Conservation (phyloP, 2,113 vertebrate genomes). For the Xiphophorus maculatus region DNA sequence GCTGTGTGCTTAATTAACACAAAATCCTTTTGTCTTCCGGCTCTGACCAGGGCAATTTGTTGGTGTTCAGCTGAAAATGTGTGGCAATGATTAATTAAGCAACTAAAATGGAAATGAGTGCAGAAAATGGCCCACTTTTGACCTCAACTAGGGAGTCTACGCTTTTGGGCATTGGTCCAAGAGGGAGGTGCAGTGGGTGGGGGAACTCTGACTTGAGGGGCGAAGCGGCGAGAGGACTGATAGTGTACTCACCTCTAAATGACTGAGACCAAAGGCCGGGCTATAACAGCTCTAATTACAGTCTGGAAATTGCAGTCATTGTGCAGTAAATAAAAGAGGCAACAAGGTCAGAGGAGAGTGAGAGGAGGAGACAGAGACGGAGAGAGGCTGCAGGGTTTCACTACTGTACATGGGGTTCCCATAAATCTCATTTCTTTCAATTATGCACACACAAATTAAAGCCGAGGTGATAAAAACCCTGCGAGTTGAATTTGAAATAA, state of each 20-base stretch:
- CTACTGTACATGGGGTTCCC: conserved; percentile 25
- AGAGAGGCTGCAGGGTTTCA: conserved; percentile 27
- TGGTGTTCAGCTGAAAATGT: conserved; percentile 64
- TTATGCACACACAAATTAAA: conserved; percentile 73
- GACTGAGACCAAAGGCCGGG: conserved; percentile 58
- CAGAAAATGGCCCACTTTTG: conserved; percentile 29
- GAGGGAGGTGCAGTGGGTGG: conserved; percentile 11
- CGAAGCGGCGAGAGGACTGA: conserved; percentile 21
- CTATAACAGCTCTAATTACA: conserved; percentile 65
- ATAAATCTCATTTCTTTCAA: conserved; percentile 66
- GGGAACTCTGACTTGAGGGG: conserved; percentile 9
- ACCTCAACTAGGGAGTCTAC: conserved; percentile 11
- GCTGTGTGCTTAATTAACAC: conserved; percentile 72
- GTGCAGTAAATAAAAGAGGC: conserved; percentile 67
- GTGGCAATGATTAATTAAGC: conserved; percentile 72
- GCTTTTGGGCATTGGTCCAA: conserved; percentile 2
- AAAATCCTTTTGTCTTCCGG: conserved; percentile 74
- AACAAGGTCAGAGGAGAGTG: conserved; percentile 56
- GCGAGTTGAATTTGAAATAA: conserved; percentile 57
- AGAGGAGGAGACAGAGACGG: conserved; percentile 16
- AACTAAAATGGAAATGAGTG: conserved; percentile 46
- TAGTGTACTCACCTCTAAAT: conserved; percentile 57
- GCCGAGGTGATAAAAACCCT: conserved; percentile 50
- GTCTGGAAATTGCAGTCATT: conserved; percentile 57
- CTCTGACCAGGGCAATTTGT: conserved; percentile 71